A percentile compares a stretch with the other conserved stretches of the same genome.
phyloP scores from a whole-genome alignment of 1,140 invertebrate genomes.

The Drosophila lacteicornis region DNA sequence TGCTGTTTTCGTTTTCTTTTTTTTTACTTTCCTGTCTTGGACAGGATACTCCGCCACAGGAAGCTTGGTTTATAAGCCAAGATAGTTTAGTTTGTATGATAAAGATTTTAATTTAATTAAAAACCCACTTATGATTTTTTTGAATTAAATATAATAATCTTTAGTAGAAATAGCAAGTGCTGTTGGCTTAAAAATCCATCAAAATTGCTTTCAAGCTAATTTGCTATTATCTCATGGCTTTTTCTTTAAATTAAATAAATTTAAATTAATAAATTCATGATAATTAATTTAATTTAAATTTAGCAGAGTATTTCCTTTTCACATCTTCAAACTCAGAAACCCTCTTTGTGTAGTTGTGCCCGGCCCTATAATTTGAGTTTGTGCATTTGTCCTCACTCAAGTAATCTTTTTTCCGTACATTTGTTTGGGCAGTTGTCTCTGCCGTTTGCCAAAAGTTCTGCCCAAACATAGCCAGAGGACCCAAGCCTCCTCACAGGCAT shows the following conservation, averaged over 20 bases:
- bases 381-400: constrained; percentile 47
- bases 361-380: constrained; percentile 38
- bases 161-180: too few relatives aligned
- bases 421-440: constrained; percentile 44
- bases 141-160: neutral
- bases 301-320: neutral
- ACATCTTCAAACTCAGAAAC: neutral
- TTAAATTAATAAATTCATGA: neutral
- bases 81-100: neutral
- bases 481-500: too few relatives aligned
- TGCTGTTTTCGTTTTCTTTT: constrained; percentile 54
- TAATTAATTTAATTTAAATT: neutral
- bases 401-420: constrained; percentile 44
- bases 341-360: neutral
- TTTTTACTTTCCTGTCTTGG: constrained; percentile 29
- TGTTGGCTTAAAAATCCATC: too few relatives aligned
- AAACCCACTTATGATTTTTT: too few relatives aligned
- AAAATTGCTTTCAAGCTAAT: neutral
- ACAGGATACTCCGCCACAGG: constrained; percentile 3
- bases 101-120: neutral
- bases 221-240: too few relatives aligned
- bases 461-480: constrained; percentile 22
- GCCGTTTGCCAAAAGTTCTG: constrained; percentile 42
- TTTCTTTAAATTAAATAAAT: too few relatives aligned
- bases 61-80: neutral